phyloP scores from a whole-genome alignment of 2,797 vertebrate genomes.

The Hyperoplus lanceolatus region DNA sequence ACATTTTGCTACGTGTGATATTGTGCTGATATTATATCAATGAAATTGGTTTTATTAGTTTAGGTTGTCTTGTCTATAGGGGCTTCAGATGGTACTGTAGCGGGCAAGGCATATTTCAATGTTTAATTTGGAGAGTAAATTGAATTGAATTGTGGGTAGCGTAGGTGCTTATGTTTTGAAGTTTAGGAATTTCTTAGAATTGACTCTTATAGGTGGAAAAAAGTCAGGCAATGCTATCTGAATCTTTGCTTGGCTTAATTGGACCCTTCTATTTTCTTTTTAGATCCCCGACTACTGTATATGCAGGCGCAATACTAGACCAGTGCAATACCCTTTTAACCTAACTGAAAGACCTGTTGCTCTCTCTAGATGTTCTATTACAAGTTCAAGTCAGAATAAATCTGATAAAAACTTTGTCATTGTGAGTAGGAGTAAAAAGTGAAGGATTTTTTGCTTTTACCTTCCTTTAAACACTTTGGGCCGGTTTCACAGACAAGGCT shows the following conservation, averaged over 20 bases:
- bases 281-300: no score
- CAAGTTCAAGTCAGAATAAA: neutral
- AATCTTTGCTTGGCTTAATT: neutral
- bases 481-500: no score
- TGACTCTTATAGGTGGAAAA: neutral
- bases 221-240: neutral
- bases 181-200: neutral
- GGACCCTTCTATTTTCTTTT: neutral
- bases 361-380: neutral
- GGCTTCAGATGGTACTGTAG: neutral
- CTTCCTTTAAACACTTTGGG: neutral
- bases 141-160: neutral
- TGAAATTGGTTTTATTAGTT: no score
- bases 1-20: no score
- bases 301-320: slow-evolving; percentile 1
- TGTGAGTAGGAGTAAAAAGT: neutral
- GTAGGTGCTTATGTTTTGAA: neutral
- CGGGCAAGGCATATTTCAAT: neutral
- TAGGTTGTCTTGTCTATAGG: neutral
- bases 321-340: neutral
- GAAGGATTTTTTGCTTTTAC: neutral
- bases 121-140: neutral
- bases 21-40: no score
- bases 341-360: neutral
- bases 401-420: neutral